A percentile compares a stretch with the other conserved stretches of the same genome.
phyloP scores from a whole-genome alignment of 1,140 invertebrate genomes.

The Panagrolaimus sp. region DNA sequence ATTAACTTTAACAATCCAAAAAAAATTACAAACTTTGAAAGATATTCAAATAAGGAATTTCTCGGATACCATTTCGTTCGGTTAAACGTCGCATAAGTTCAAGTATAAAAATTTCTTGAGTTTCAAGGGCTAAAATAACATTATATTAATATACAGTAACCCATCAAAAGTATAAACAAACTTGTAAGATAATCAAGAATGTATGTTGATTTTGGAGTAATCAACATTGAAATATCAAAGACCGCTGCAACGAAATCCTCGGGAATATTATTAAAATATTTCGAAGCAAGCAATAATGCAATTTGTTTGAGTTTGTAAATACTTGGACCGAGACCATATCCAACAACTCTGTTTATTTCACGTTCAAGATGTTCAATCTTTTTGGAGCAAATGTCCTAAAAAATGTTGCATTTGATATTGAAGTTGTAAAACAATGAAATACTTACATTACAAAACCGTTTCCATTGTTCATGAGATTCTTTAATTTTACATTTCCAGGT shows the following conservation, averaged over 20 bases:
- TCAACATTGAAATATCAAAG: background rate
- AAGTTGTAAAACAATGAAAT: background rate
- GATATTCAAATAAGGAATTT: conserved; percentile 7
- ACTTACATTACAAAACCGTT: background rate
- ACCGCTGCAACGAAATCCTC: background rate
- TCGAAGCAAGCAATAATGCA: background rate
- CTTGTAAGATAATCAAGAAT: background rate
- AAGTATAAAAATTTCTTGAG: conserved; percentile 4
- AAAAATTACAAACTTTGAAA: conserved; percentile 12
- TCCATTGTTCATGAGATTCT: background rate
- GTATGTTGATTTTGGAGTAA: background rate
- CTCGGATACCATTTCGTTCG: background rate
- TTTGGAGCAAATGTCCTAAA: too few species aligned
- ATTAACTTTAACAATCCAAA: background rate
- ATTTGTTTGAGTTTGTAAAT: background rate
- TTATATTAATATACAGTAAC: background rate
- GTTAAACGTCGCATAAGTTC: conserved; percentile 6
- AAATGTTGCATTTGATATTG: too few species aligned
- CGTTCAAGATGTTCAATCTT: background rate
- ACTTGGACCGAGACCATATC: background rate
- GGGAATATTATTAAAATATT: background rate
- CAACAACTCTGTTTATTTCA: background rate
- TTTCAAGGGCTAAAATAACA: conserved; percentile 2
- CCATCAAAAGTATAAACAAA: background rate
- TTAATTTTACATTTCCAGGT: background rate